phyloP scores from a whole-genome alignment of 2,797 vertebrate genomes.

The Zalophus californianus region DNA sequence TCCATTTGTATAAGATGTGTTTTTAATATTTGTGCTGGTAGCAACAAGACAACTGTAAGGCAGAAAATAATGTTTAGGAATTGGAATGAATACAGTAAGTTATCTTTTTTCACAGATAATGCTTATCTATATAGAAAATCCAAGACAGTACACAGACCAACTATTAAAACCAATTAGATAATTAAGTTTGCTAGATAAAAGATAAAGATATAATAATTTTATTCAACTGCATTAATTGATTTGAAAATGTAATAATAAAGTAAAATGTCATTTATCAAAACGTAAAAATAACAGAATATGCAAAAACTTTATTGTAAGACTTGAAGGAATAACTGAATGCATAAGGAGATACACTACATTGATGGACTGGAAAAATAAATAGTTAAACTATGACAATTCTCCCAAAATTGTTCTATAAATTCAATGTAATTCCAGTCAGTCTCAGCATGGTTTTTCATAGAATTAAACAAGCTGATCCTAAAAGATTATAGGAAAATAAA shows the following conservation, averaged over 20 bases:
- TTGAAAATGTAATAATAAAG: constrained; percentile 5
- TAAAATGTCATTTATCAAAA: background rate
- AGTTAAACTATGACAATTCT: background rate
- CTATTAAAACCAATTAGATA: background rate
- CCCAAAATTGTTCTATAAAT: background rate
- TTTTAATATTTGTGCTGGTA: background rate
- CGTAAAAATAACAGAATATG: background rate
- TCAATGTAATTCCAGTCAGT: background rate
- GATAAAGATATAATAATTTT: background rate
- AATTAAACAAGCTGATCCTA: background rate
- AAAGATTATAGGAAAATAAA: constrained; percentile 15
- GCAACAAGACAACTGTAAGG: background rate
- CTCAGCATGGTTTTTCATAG: background rate
- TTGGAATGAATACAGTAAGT: background rate
- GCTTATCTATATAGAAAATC: background rate
- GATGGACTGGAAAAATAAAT: background rate
- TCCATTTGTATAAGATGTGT: background rate
- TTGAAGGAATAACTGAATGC: background rate
- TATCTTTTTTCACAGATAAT: background rate
- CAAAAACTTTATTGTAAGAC: background rate
- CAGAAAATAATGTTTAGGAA: background rate
- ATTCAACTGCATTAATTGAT: background rate
- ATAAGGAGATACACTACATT: background rate
- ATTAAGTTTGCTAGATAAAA: background rate
- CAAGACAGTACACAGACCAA: background rate